These are phyloP conservation scores for Dunckerocampus dactyliophorus DNA, from an alignment of 2,113 vertebrate species.

Conservation along the genomic window DNA sequence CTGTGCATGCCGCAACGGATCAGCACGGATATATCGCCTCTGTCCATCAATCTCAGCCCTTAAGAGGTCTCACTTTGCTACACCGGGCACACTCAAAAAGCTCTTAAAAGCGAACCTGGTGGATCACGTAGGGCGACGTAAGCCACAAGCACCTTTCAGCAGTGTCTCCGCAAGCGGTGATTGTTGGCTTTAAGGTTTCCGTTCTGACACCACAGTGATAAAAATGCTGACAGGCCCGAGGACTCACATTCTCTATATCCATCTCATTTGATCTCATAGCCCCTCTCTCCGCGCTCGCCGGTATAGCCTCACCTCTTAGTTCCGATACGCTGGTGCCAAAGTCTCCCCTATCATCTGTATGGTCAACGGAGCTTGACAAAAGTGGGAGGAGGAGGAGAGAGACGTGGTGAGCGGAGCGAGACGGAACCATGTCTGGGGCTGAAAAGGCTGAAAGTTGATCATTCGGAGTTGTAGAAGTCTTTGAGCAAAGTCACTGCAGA, in stretches of 20 bases:
- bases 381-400: constrained; percentile 39
- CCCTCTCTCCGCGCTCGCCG: constrained; percentile 28
- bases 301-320: constrained; percentile 39
- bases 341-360: constrained; percentile 50
- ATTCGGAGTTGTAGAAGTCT: constrained; percentile 49
- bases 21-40: constrained; percentile 25
- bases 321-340: constrained; percentile 44
- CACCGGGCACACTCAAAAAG: constrained; percentile 7
- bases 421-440: constrained; percentile 31
- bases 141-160: constrained; percentile 24
- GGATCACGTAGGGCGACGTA: constrained; percentile 30
- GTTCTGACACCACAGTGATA: constrained; percentile 54
- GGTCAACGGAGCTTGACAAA: constrained; percentile 47
- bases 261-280: constrained; percentile 36
- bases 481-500: constrained; percentile 57
- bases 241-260: constrained; percentile 38
- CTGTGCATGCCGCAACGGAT: constrained; percentile 21
- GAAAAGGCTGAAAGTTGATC: constrained; percentile 31
- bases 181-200: constrained; percentile 42
- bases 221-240: constrained; percentile 42
- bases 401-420: constrained; percentile 28
- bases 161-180: constrained; percentile 30
- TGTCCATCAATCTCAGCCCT: constrained; percentile 1
- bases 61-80: constrained; percentile 3
- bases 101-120: constrained; percentile 3